Percentiles rank a stretch among this genome's conserved stretches.
These are phyloP conservation scores for Euphydryas editha DNA, from an alignment of 2,888 invertebrate species.

Conservation along the genomic window DNA sequence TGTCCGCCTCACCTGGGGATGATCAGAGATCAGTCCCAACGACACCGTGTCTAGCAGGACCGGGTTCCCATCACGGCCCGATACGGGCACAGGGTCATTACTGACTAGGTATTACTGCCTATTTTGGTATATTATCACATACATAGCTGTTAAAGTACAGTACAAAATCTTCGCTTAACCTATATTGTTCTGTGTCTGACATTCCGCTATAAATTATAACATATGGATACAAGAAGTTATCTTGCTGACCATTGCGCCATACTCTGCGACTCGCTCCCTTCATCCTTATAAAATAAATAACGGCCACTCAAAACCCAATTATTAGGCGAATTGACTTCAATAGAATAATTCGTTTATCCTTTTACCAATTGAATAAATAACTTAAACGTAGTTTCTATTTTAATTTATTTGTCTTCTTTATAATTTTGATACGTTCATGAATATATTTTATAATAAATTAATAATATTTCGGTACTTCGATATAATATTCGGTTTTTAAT, in stretches of 20 bases:
- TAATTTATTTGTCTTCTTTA: constrained; percentile 10
- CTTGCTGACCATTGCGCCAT: background rate
- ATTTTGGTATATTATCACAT: no score
- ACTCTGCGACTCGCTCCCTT: constrained; percentile 16
- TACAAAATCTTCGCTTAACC: no score
- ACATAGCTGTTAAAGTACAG: no score
- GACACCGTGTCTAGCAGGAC: no score
- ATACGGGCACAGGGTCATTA: no score
- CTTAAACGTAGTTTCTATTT: constrained; percentile 13
- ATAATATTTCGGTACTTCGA: background rate
- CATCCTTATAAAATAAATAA: constrained; percentile 29
- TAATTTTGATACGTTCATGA: background rate
- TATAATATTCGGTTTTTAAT: no score
- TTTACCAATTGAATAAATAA: constrained; percentile 32
- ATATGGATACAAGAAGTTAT: background rate
- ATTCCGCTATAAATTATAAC: background rate
- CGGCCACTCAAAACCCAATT: constrained; percentile 28
- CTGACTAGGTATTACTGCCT: no score
- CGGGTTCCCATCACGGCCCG: no score
- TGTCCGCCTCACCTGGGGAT: no score
- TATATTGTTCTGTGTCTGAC: background rate
- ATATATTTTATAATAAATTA: constrained; percentile 1
- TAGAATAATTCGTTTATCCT: constrained; percentile 43
- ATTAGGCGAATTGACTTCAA: constrained; percentile 37
- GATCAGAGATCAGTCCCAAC: no score